Percentiles rank a stretch among this genome's conserved stretches.
Evolutionary conservation across 2,797 vertebrate species (phyloP).

Genomic region (Tenualosa ilisha): DNA sequence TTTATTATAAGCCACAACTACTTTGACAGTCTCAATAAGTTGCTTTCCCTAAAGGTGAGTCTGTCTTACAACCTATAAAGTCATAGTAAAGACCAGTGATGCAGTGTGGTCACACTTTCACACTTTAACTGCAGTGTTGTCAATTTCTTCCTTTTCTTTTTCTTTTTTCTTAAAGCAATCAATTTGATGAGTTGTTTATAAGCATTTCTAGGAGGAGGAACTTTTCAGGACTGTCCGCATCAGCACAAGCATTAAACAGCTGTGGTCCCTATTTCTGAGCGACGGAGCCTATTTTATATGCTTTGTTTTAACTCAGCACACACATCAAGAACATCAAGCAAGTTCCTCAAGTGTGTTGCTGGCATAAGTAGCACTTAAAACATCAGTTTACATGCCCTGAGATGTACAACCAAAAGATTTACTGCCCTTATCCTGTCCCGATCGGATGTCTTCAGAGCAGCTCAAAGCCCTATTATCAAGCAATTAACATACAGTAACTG

Average conservation of each 20-base stretch:
- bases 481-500: constrained; percentile 76
- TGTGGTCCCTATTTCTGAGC: not conserved
- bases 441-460: constrained; percentile 68
- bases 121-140: not conserved
- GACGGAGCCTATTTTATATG: not conserved
- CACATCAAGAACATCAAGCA: constrained; percentile 26
- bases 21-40: constrained; percentile 67
- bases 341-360: constrained; percentile 65
- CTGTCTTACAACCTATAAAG: not conserved
- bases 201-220: not conserved
- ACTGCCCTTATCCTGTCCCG: constrained; percentile 61
- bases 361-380: constrained; percentile 41
- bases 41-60: constrained; percentile 67
- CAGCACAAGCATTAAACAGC: not conserved
- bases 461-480: constrained; percentile 77
- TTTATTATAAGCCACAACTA: constrained; percentile 23
- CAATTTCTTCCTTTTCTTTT: not conserved
- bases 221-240: not conserved
- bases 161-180: not conserved
- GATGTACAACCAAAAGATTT: constrained; percentile 60
- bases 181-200: not conserved
- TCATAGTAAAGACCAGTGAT: not conserved
- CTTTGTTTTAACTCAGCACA: not conserved
- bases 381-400: constrained; percentile 21
- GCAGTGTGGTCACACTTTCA: not conserved